Conservation (phyloP, 2,797 vertebrate genomes). For the Kryptolebias ocellatus region DNA sequence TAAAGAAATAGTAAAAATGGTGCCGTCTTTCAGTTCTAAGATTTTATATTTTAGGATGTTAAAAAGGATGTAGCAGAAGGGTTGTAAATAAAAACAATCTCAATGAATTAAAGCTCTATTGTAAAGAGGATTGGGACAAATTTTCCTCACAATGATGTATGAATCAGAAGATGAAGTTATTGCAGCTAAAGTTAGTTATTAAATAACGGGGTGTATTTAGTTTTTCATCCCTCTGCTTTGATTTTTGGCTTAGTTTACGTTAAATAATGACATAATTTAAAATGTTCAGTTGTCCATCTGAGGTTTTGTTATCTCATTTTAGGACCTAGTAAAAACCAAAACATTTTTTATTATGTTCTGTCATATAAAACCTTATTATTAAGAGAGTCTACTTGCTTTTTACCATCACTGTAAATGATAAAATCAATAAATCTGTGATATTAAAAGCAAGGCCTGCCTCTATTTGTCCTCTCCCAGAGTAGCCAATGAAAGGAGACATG, state of each 20-base stretch:
- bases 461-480: background rate
- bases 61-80: too few species aligned
- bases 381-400: background rate
- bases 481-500: constrained; percentile 23
- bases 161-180: too few species aligned
- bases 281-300: background rate
- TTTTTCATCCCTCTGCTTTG: background rate
- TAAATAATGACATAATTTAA: background rate
- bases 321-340: background rate
- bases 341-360: background rate
- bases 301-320: background rate
- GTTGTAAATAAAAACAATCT: too few species aligned
- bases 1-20: too few species aligned
- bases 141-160: too few species aligned
- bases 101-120: too few species aligned
- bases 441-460: constrained; percentile 10
- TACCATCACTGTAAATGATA: background rate
- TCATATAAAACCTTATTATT: background rate
- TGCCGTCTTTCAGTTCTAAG: too few species aligned
- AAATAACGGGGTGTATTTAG: too few species aligned
- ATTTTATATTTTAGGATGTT: too few species aligned
- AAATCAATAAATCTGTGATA: constrained; percentile 5
- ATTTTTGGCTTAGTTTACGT: background rate
- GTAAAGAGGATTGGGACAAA: too few species aligned
- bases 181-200: too few species aligned